Conservation (phyloP, 2,113 vertebrate genomes). For the Odocoileus virginianus region DNA sequence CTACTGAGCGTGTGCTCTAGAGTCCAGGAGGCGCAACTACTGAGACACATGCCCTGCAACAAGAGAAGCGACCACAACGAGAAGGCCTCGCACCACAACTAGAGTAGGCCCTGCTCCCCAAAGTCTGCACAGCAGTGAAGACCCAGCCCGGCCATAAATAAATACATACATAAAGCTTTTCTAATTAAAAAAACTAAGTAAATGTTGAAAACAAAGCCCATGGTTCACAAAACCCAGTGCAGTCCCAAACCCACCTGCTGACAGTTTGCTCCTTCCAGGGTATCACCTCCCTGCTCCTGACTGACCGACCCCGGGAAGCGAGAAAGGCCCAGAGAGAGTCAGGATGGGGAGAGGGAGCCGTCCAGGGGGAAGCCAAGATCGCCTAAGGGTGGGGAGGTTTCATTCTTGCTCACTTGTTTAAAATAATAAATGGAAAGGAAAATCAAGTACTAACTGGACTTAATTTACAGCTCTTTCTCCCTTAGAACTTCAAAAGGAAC, state of each 20-base stretch:
- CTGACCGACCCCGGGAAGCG: background rate
- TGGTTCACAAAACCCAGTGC: background rate
- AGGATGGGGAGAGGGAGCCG: too few species aligned
- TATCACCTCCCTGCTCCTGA: rapidly evolving
- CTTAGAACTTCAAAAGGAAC: conserved; percentile 49
- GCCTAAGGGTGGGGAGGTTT: background rate
- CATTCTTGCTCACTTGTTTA: conserved; percentile 26
- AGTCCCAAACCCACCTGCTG: rapidly evolving
- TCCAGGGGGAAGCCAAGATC: background rate
- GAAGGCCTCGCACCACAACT: background rate
- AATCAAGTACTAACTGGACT: conserved; percentile 42
- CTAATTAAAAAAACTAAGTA: background rate
- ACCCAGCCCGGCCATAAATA: background rate
- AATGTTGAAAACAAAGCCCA: background rate
- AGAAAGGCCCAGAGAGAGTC: background rate
- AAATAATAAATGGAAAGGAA: conserved; percentile 42
- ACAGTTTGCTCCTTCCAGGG: rapidly evolving
- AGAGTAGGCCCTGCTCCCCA: background rate
- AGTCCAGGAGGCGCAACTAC: background rate
- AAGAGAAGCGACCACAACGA: background rate
- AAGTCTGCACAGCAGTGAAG: background rate
- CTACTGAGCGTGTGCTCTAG: background rate
- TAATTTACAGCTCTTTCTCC: conserved; percentile 37
- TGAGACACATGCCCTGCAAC: background rate
- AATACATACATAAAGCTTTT: background rate